Evolutionary conservation across 2,888 invertebrate species (phyloP).

Genomic region (Tachina grossa): DNA sequence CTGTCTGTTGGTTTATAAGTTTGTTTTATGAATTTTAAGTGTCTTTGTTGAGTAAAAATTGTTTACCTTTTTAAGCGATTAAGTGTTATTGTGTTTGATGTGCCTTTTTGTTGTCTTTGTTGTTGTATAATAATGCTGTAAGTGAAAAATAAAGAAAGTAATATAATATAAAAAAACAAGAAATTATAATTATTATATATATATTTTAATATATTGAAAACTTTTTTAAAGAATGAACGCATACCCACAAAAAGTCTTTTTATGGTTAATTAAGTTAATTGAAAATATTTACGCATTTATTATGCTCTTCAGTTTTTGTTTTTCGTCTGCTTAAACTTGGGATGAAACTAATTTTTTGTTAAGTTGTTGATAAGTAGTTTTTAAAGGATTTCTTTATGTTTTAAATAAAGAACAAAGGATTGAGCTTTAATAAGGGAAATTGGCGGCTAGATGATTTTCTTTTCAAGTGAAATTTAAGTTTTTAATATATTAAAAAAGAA

Average conservation of each 20-base stretch:
- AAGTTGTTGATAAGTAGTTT: background rate
- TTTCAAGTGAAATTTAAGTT: too few species aligned
- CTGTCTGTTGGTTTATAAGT: constrained; percentile 57
- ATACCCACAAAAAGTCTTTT: constrained; percentile 13
- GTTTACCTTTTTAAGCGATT: constrained; percentile 72
- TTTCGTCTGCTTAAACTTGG: background rate
- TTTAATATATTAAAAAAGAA: too few species aligned
- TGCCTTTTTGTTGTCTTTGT: constrained; percentile 30
- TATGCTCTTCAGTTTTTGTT: constrained; percentile 19
- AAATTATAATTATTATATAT: constrained; percentile 46
- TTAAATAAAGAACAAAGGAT: background rate
- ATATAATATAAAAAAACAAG: constrained; percentile 39
- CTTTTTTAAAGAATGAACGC: background rate
- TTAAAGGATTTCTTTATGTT: background rate
- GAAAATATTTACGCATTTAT: constrained; percentile 61
- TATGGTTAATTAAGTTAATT: constrained; percentile 66
- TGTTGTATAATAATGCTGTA: constrained; percentile 51
- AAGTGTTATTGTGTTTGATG: constrained; percentile 64
- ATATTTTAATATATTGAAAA: constrained; percentile 27
- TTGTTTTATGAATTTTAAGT: constrained; percentile 70
- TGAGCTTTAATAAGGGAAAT: background rate
- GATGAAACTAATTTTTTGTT: background rate
- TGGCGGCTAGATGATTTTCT: too few species aligned
- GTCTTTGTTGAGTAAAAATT: constrained; percentile 71
- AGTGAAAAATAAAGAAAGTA: constrained; percentile 41